These are phyloP conservation scores for Catonia carolina DNA, from an alignment of 2,888 invertebrate species.

Conservation along the genomic window DNA sequence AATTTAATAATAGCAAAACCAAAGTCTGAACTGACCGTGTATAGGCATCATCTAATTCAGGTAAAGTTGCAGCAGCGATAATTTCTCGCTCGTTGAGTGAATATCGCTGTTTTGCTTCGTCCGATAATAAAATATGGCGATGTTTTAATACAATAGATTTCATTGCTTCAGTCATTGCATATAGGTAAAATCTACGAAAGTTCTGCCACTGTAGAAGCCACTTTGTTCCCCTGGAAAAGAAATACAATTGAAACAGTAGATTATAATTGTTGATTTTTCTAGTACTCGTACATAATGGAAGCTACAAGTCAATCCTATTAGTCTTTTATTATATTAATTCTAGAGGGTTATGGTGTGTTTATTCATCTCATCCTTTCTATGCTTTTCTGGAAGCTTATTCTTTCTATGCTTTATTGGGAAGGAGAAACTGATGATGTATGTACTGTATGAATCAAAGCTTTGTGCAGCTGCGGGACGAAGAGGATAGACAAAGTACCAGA, in stretches of 20 bases:
- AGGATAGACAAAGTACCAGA: too few species aligned
- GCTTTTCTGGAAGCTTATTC: too few species aligned
- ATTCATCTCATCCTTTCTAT: too few species aligned
- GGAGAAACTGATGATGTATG: too few species aligned
- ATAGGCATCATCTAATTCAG: constrained; percentile 84
- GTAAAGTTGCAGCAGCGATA: constrained; percentile 77
- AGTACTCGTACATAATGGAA: too few species aligned
- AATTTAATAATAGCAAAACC: too few species aligned
- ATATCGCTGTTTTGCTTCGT: constrained; percentile 61
- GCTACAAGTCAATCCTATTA: too few species aligned
- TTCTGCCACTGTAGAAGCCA: constrained; percentile 81
- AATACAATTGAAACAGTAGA: constrained; percentile 11
- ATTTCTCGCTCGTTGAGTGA: constrained; percentile 73
- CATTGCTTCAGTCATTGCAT: constrained; percentile 89
- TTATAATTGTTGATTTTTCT: not conserved
- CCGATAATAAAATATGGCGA: constrained; percentile 64
- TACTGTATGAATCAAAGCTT: too few species aligned
- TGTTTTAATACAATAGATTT: constrained; percentile 81
- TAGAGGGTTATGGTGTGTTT: too few species aligned
- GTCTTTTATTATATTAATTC: too few species aligned
- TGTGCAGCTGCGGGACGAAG: too few species aligned
- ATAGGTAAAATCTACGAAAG: constrained; percentile 81
- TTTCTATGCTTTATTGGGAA: too few species aligned
- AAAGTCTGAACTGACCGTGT: constrained; percentile 57
- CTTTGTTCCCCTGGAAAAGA: constrained; percentile 63